These are phyloP conservation scores for Palythoa caribaeorum DNA, from an alignment of 92 coral and sea anemone genomes.

Conservation along the genomic window DNA sequence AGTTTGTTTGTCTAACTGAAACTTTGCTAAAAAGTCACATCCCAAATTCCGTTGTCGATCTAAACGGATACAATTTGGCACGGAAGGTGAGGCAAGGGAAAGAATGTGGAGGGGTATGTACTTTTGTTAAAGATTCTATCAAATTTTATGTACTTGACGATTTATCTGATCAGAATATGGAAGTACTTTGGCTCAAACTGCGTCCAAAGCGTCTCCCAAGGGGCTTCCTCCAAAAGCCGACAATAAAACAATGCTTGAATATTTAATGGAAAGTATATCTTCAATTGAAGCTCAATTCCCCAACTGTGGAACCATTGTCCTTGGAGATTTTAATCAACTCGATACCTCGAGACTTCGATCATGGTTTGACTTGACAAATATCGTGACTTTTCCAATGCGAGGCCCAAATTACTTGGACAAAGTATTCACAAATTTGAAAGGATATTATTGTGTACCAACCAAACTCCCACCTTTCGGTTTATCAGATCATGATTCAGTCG, in stretches of 20 bases:
- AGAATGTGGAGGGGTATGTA: slow-evolving; percentile 31
- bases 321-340: neutral
- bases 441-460: slow-evolving; percentile 38
- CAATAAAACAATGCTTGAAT: slow-evolving; percentile 50
- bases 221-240: slow-evolving; percentile 46
- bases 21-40: neutral
- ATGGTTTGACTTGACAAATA: neutral
- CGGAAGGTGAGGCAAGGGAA: slow-evolving; percentile 19
- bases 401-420: slow-evolving; percentile 1
- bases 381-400: neutral
- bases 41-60: slow-evolving; percentile 25
- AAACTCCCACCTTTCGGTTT: slow-evolving; percentile 54
- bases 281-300: neutral
- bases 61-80: slow-evolving; percentile 28
- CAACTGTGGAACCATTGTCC: neutral
- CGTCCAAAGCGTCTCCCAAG: slow-evolving; percentile 44
- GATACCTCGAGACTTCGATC: neutral
- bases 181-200: slow-evolving; percentile 57
- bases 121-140: no score
- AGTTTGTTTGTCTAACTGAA: slow-evolving; percentile 26
- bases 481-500: slow-evolving; percentile 57
- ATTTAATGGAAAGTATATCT: slow-evolving; percentile 38
- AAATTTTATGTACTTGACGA: slow-evolving; percentile 22
- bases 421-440: slow-evolving; percentile 27
- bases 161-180: slow-evolving; percentile 40